Percentiles rank a stretch among this genome's conserved stretches.
Conservation (phyloP, 2,113 vertebrate genomes). For the Rallus limicola region DNA sequence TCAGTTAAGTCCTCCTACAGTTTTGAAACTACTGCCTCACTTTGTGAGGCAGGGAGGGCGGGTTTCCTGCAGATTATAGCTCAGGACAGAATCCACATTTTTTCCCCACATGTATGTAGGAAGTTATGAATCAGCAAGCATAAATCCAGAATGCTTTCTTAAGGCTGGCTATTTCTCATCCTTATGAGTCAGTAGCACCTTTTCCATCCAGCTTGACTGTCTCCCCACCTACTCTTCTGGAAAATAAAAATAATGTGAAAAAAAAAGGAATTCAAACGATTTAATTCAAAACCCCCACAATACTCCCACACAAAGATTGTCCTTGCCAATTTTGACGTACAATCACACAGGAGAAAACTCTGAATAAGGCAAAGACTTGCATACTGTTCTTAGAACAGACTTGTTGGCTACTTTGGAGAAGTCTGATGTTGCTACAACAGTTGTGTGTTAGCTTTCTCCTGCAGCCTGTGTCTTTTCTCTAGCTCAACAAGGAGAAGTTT, state of each 20-base stretch:
- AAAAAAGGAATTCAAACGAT: conserved; percentile 50
- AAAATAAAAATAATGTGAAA: conserved; percentile 56
- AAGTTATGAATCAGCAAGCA: conserved; percentile 79
- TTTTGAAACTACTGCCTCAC: conserved; percentile 48
- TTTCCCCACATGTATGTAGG: conserved; percentile 67
- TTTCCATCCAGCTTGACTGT: conserved; percentile 56
- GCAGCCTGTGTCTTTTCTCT: not conserved
- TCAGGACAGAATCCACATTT: conserved; percentile 54
- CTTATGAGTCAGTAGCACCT: conserved; percentile 73
- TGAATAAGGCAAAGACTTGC: conserved; percentile 37
- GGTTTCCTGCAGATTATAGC: conserved; percentile 59
- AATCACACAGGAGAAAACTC: conserved; percentile 1
- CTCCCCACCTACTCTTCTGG: conserved; percentile 50
- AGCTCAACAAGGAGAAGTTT: not conserved
- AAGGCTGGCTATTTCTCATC: conserved; percentile 60
- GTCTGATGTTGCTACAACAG: not conserved
- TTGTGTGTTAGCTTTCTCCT: not conserved
- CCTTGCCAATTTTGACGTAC: conserved; percentile 34
- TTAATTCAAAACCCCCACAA: conserved; percentile 21
- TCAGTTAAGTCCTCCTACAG: conserved; percentile 28
- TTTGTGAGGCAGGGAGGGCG: conserved; percentile 1
- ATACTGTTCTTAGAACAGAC: not conserved
- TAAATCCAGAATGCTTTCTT: conserved; percentile 66
- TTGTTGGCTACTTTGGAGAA: not conserved
- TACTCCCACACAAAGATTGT: conserved; percentile 13